These are phyloP conservation scores for Tetragonula carbonaria DNA, from an alignment of 2,888 invertebrate species.

Conservation along the genomic window DNA sequence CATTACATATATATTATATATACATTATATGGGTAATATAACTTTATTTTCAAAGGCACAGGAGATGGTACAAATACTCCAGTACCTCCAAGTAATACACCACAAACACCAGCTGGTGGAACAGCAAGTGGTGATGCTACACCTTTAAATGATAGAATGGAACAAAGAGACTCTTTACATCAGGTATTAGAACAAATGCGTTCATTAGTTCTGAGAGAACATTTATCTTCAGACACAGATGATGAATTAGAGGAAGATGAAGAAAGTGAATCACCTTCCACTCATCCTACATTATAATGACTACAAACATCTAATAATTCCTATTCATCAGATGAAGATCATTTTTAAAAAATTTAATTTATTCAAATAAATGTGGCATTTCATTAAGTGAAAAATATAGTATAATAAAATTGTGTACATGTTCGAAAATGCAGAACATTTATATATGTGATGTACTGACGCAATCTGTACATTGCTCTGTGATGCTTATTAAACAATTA, in stretches of 20 bases:
- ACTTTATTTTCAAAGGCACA: conserved; percentile 46
- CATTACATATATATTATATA: too few species aligned
- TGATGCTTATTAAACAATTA: conserved; percentile 50
- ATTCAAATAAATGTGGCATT: conserved; percentile 24
- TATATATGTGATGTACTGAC: conserved; percentile 29
- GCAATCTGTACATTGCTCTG: conserved; percentile 37
- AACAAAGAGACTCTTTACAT: conserved; percentile 80
- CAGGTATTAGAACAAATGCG: conserved; percentile 82
- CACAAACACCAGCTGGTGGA: conserved; percentile 81
- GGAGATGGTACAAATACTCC: conserved; percentile 80
- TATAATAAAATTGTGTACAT: conserved; percentile 33
- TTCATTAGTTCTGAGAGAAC: conserved; percentile 79
- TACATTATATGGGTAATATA: neutral
- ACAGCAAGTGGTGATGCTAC: conserved; percentile 80
- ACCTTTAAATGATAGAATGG: conserved; percentile 76
- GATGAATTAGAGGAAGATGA: conserved; percentile 76
- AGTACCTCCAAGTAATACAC: conserved; percentile 82
- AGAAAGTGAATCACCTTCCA: conserved; percentile 74
- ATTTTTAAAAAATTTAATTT: conserved; percentile 44
- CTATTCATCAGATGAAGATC: conserved; percentile 61
- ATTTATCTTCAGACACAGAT: conserved; percentile 75
- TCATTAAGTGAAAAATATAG: conserved; percentile 23
- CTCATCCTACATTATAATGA: conserved; percentile 71
- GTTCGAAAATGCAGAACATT: conserved; percentile 32
- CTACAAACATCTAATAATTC: conserved; percentile 63